Conservation (phyloP, 1,140 invertebrate genomes). For the Drosophila saltans region DNA sequence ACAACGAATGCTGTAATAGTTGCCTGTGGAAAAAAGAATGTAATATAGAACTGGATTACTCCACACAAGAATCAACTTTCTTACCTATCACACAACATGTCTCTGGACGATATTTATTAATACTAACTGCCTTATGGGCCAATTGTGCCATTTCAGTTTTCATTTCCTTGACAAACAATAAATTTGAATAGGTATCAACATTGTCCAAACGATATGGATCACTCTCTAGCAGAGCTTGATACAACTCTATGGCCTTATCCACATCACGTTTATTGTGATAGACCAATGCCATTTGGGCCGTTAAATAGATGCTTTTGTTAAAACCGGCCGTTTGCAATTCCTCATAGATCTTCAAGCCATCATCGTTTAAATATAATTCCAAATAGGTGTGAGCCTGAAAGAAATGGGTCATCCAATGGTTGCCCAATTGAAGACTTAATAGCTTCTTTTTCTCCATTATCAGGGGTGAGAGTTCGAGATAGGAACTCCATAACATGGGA, state of each 20-base stretch:
- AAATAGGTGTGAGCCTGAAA: conserved; percentile 96
- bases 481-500: conserved; percentile 96
- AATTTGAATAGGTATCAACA: conserved; percentile 98
- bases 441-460: conserved; percentile 91
- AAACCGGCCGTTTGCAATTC: conserved; percentile 91
- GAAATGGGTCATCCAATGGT: conserved; percentile 97
- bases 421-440: conserved; percentile 88
- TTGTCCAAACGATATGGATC: conserved; percentile 98
- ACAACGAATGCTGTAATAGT: conserved; percentile 98
- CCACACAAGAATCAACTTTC: conserved; percentile 25
- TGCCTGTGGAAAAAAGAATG: conserved; percentile 86
- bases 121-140: conserved; percentile 95
- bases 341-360: conserved; percentile 93
- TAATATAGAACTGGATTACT: not conserved
- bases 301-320: conserved; percentile 93
- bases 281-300: conserved; percentile 95
- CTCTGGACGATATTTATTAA: conserved; percentile 98
- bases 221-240: conserved; percentile 90
- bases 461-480: conserved; percentile 94
- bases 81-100: conserved; percentile 99
- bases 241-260: conserved; percentile 93
- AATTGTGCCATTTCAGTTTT: conserved; percentile 96
- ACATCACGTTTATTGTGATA: conserved; percentile 97
- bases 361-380: conserved; percentile 95
- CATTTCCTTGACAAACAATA: conserved; percentile 97